These are phyloP conservation scores for Sebastes minor DNA, from an alignment of 2,797 vertebrate species.

Conservation along the genomic window DNA sequence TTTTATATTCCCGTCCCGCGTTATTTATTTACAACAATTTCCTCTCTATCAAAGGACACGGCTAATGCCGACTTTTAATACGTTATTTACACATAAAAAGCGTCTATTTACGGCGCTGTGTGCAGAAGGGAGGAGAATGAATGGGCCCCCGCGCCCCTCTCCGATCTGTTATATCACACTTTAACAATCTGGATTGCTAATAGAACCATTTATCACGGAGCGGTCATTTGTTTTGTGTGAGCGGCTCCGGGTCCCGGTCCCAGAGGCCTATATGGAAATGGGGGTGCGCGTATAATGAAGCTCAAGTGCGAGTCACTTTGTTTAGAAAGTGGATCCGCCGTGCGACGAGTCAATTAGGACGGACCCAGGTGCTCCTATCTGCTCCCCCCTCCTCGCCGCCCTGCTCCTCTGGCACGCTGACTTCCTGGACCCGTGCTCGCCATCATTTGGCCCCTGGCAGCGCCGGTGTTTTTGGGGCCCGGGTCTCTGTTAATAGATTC, in stretches of 20 bases:
- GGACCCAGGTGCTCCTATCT: slow-evolving; percentile 63
- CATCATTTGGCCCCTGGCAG: neutral
- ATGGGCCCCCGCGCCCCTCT: slow-evolving; percentile 85
- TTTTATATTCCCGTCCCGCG: slow-evolving; percentile 90
- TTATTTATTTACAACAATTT: slow-evolving; percentile 98
- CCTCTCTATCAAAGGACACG: slow-evolving; percentile 90
- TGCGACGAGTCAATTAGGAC: slow-evolving; percentile 70
- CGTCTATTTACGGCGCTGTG: slow-evolving; percentile 90
- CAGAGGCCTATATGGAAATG: slow-evolving; percentile 89
- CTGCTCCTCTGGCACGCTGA: slow-evolving; percentile 12
- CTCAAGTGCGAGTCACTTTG: slow-evolving; percentile 72
- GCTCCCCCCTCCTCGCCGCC: neutral
- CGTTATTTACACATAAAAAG: slow-evolving; percentile 98
- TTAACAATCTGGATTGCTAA: slow-evolving; percentile 99
- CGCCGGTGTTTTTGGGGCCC: neutral
- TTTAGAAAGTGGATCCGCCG: slow-evolving; percentile 68
- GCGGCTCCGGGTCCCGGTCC: slow-evolving; percentile 84
- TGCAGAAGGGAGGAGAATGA: slow-evolving; percentile 85
- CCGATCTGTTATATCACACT: slow-evolving; percentile 92
- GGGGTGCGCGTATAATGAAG: slow-evolving; percentile 77
- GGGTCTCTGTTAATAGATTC: slow-evolving; percentile 78
- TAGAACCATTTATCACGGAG: slow-evolving; percentile 98
- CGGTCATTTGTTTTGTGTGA: slow-evolving; percentile 91
- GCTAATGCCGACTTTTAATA: slow-evolving; percentile 98
- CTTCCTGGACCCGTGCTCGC: slow-evolving; percentile 3